These are phyloP conservation scores for Drosophila repletoides DNA, from an alignment of 1,140 invertebrate genomes.

Conservation along the genomic window DNA sequence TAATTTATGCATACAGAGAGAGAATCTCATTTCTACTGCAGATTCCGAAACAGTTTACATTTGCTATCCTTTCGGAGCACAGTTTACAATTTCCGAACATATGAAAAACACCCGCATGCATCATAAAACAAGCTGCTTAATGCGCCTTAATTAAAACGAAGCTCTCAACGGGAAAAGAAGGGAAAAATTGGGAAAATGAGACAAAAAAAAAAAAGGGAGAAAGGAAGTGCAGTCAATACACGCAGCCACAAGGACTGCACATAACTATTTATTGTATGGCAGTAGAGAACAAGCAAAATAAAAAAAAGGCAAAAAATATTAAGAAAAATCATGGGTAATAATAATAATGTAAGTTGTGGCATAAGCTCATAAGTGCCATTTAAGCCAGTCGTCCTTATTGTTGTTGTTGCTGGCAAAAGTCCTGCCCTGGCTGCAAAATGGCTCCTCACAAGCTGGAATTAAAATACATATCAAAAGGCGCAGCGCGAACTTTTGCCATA, in stretches of 20 bases:
- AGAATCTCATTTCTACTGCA: neutral
- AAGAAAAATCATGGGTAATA: slow-evolving; percentile 71
- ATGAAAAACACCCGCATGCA: slow-evolving; percentile 30
- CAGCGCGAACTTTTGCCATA: slow-evolving; percentile 70
- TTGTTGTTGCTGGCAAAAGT: slow-evolving; percentile 43
- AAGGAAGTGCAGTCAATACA: slow-evolving; percentile 47
- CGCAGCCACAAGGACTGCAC: slow-evolving; percentile 38
- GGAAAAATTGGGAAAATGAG: too few species aligned
- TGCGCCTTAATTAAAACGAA: slow-evolving; percentile 69
- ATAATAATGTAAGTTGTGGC: slow-evolving; percentile 81
- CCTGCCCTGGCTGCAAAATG: slow-evolving; percentile 56
- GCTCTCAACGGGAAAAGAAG: neutral
- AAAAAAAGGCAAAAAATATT: slow-evolving; percentile 25
- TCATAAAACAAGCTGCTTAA: slow-evolving; percentile 56
- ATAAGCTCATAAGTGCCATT: slow-evolving; percentile 81
- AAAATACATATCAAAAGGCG: slow-evolving; percentile 77
- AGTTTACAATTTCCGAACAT: slow-evolving; percentile 3
- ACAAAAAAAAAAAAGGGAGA: neutral
- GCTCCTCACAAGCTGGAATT: slow-evolving; percentile 70
- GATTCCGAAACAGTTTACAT: neutral
- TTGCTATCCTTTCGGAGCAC: neutral
- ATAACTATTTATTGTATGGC: slow-evolving; percentile 70
- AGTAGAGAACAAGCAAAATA: slow-evolving; percentile 20
- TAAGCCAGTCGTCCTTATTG: slow-evolving; percentile 68
- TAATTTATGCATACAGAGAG: too few species aligned